Evolutionary conservation across 2,888 invertebrate species (phyloP).

Genomic region (Sericinus montela): DNA sequence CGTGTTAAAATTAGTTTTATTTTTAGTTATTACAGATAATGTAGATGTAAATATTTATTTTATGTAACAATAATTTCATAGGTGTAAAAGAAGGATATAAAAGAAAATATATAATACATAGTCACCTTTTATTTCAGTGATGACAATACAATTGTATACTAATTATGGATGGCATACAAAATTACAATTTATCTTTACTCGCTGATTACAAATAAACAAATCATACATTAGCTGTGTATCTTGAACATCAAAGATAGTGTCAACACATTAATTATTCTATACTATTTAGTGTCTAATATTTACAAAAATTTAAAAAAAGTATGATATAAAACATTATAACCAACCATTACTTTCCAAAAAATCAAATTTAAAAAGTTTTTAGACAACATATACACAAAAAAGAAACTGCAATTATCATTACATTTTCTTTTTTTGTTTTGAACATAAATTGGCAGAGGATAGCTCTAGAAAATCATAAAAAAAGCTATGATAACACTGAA

Average conservation of each 20-base stretch:
- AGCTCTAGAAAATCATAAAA: too few relatives aligned
- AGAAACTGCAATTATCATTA: too few relatives aligned
- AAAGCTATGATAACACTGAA: too few relatives aligned
- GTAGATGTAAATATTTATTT: too few relatives aligned
- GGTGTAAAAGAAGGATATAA: not conserved
- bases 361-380: too few relatives aligned
- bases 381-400: too few relatives aligned
- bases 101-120: slow-evolving; percentile 18
- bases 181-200: slow-evolving; percentile 24
- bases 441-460: too few relatives aligned
- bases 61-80: too few relatives aligned
- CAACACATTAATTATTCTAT: slow-evolving; percentile 5
- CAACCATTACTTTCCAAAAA: not conserved
- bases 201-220: slow-evolving; percentile 19
- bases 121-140: slow-evolving; percentile 50
- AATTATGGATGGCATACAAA: slow-evolving; percentile 37
- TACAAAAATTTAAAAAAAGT: slow-evolving; percentile 6
- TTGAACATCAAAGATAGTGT: not conserved
- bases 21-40: too few relatives aligned
- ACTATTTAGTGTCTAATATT: slow-evolving; percentile 11
- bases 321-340: not conserved
- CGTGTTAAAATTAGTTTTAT: too few relatives aligned
- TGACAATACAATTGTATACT: slow-evolving; percentile 35
- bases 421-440: too few relatives aligned
- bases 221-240: slow-evolving; percentile 6